These are phyloP conservation scores for Uria lomvia DNA, from an alignment of 2,113 vertebrate genomes.

Conservation along the genomic window DNA sequence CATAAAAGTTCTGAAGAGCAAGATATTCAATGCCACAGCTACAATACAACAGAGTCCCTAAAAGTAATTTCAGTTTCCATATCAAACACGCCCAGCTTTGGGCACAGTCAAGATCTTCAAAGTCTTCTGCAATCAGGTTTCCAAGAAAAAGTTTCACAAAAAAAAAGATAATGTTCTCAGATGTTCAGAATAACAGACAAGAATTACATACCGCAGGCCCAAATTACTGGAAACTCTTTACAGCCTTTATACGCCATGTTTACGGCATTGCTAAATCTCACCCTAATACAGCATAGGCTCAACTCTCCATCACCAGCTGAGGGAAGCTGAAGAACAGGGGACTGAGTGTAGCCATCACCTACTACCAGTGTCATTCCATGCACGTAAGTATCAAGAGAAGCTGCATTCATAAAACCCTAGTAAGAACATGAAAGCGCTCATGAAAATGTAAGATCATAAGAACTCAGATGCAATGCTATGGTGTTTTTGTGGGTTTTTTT, in stretches of 20 bases:
- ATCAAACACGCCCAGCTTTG: background rate
- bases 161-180: accelerated
- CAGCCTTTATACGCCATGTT: background rate
- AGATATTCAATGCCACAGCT: background rate
- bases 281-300: background rate
- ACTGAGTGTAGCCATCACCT: accelerated
- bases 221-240: accelerated
- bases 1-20: background rate
- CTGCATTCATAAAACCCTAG: background rate
- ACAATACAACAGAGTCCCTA: background rate
- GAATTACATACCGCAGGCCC: background rate
- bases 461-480: accelerated
- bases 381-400: background rate
- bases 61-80: background rate
- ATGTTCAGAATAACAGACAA: background rate
- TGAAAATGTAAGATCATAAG: background rate
- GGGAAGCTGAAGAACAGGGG: background rate
- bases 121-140: background rate
- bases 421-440: accelerated
- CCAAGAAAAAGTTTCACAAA: background rate
- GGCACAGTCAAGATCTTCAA: background rate
- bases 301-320: accelerated
- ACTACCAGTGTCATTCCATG: accelerated
- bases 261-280: background rate
- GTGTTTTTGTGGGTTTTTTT: background rate